Conservation (phyloP, 2,888 invertebrate species). For the Sinelater perroti region DNA sequence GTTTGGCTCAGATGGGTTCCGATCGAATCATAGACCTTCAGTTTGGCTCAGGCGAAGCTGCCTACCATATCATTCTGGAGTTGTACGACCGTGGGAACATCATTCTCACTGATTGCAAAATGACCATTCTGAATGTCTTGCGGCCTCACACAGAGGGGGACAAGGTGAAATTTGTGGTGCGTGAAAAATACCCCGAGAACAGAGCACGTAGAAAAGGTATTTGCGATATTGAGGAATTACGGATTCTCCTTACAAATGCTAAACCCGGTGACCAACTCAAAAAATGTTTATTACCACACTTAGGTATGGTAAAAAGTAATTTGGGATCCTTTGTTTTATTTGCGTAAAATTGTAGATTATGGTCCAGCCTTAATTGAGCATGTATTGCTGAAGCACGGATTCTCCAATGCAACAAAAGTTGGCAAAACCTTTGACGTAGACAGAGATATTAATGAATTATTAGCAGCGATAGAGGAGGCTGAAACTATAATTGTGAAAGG, state of each 20-base stretch:
- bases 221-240: conserved; percentile 65
- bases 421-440: conserved; percentile 74
- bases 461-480: conserved; percentile 73
- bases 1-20: conserved; percentile 83
- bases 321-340: background rate
- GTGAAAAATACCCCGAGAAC: conserved; percentile 88
- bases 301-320: conserved; percentile 65
- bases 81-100: conserved; percentile 97
- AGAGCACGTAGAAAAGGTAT: conserved; percentile 73
- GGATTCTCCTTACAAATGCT: conserved; percentile 68
- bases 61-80: conserved; percentile 95
- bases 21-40: conserved; percentile 95
- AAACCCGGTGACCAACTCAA: conserved; percentile 81
- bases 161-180: conserved; percentile 88
- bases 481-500: conserved; percentile 71
- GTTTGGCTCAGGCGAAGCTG: conserved; percentile 92
- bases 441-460: conserved; percentile 69
- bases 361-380: conserved; percentile 94
- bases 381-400: conserved; percentile 76
- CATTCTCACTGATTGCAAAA: conserved; percentile 88
- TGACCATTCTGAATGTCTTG: conserved; percentile 91
- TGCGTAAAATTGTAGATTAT: conserved; percentile 69
- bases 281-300: conserved; percentile 80
- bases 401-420: conserved; percentile 68
- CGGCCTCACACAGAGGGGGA: conserved; percentile 93